Conservation (phyloP, 2,113 vertebrate species). For the Acanthisitta chloris region DNA sequence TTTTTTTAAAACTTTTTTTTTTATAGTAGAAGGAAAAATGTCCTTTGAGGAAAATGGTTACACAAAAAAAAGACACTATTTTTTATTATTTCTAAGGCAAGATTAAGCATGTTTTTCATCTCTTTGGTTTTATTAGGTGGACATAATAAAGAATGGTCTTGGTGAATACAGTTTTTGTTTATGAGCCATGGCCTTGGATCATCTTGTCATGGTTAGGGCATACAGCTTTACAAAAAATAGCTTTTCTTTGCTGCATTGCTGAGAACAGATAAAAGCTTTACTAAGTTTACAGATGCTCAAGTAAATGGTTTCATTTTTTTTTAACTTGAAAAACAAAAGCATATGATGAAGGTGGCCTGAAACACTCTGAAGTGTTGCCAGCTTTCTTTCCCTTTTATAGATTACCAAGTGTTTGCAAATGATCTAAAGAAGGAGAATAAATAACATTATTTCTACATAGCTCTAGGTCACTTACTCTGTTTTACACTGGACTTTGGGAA, state of each 20-base stretch:
- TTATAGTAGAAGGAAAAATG: not conserved
- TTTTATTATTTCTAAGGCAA: not conserved
- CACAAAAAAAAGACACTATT: rapidly evolving
- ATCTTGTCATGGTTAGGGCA: not conserved
- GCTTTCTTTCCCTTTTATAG: not conserved
- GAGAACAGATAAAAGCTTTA: not conserved
- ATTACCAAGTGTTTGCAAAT: not conserved
- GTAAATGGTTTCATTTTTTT: not conserved
- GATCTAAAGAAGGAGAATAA: not conserved
- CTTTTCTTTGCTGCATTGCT: not conserved
- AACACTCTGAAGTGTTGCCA: not conserved
- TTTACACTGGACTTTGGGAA: slow-evolving; percentile 11
- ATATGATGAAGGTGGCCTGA: not conserved
- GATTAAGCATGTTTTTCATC: not conserved
- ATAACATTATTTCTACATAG: not conserved
- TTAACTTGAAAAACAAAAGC: not conserved
- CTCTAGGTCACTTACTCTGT: not conserved
- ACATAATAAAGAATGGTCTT: not conserved
- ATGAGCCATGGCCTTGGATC: not conserved
- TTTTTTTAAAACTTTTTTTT: not conserved
- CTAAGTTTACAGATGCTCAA: not conserved
- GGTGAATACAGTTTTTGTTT: not conserved
- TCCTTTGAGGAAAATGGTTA: not conserved
- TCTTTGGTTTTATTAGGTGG: not conserved
- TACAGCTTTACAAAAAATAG: not conserved